Base-by-base conservation (phyloP, 2,888 invertebrate genomes). In the Macrophya annulata region DNA sequence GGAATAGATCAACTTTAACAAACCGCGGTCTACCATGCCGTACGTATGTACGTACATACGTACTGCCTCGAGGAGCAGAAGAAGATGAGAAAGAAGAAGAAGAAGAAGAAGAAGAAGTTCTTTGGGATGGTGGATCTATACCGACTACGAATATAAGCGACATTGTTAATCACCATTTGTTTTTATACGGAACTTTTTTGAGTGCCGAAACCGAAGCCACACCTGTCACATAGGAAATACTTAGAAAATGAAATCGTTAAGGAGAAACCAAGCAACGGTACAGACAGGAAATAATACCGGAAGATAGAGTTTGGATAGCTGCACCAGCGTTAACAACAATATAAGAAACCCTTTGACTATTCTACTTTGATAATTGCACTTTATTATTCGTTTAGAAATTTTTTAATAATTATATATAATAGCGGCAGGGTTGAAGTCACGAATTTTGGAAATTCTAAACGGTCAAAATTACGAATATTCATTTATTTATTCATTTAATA, bases 1-100 rank as follows among this genome's bases (percentile, higher is more conserved):
- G 91, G 91, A 91, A 91, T 92, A 91, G 92, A 90, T 83, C 83
- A 83, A 83, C 68, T 83, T 83, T 83, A 83, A 83, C 83, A 83
- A 83, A 83, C 88, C 86, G 85, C 81, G 59, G 62, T 48, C 43
- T 21, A 15, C n/a, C 21, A 15, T 25, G 76, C 76, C 48, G 21
- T 51, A 51, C 17, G n/a, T n/a, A n/a, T n/a, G n/a, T n/a, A n/a
- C 31, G 68, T 17, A 55, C n/a, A n/a, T n/a, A 68, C 40, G 43
- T 72, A 43, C 43, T 37, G 72, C 43, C 43, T 84, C 85, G 65
- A 37, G 76, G 82, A 62, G 88, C 88, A 87, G 87, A 87, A 85
- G 83, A 48, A 62, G 84, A 86, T 25, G 83, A 84, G 85, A 84
- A 62, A 21, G 68, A 84, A 43, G 84, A 85, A 79, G 77, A 31